Percentiles rank a stretch among this genome's conserved stretches.
Conservation (phyloP, 2,113 vertebrate species). For the Rhineura floridana region DNA sequence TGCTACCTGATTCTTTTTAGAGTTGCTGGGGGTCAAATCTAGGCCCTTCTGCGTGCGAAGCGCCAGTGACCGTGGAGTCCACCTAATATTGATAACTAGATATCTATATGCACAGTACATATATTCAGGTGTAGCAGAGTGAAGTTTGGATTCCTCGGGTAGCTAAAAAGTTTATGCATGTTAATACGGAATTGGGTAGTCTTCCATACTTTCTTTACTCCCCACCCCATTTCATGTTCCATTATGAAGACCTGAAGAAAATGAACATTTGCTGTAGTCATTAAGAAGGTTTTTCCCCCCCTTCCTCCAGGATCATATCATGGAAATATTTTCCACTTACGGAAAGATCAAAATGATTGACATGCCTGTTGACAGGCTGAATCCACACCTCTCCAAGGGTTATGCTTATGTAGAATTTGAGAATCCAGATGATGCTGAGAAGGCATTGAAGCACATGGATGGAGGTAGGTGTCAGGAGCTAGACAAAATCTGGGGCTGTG, state of each 20-base stretch:
- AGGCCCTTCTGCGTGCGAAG: too few relatives aligned
- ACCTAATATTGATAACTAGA: too few relatives aligned
- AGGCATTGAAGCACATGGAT: slow-evolving; percentile 97
- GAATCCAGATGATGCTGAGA: slow-evolving; percentile 90
- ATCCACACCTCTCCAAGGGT: slow-evolving; percentile 92
- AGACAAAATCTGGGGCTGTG: too few relatives aligned
- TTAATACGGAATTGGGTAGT: not conserved
- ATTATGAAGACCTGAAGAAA: not conserved
- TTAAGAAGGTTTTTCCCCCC: not conserved
- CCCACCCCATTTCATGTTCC: slow-evolving; percentile 1
- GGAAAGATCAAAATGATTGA: slow-evolving; percentile 98
- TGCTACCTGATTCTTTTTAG: too few relatives aligned
- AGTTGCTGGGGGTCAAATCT: too few relatives aligned
- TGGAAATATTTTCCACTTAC: slow-evolving; percentile 96
- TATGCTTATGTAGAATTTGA: slow-evolving; percentile 97
- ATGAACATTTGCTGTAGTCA: not conserved
- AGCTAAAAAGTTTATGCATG: not conserved
- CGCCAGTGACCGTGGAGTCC: too few relatives aligned
- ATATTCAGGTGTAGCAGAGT: not conserved
- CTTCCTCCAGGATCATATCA: slow-evolving; percentile 90
- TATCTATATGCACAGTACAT: too few relatives aligned
- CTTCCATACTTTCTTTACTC: not conserved
- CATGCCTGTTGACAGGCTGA: slow-evolving; percentile 91
- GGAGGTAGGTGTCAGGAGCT: slow-evolving; percentile 80
- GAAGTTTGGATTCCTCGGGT: not conserved